These are phyloP conservation scores for Blera fallax DNA, from an alignment of 2,888 invertebrate genomes.

Conservation along the genomic window DNA sequence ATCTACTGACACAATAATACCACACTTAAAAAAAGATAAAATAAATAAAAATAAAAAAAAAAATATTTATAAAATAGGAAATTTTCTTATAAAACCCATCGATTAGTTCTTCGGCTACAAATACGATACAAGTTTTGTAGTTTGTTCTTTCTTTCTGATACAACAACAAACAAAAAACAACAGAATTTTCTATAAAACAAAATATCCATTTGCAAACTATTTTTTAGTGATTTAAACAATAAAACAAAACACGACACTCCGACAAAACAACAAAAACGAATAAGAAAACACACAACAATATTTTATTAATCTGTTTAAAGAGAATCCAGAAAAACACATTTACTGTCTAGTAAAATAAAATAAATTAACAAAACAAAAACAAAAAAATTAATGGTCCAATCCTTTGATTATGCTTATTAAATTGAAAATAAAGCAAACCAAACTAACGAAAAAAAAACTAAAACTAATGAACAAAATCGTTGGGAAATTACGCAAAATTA, in stretches of 20 bases:
- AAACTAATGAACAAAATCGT: constrained; percentile 53
- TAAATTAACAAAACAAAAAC: constrained; percentile 28
- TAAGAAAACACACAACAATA: constrained; percentile 37
- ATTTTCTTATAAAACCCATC: constrained; percentile 73
- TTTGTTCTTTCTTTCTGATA: constrained; percentile 41
- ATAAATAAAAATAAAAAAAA: constrained; percentile 25
- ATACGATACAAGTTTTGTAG: constrained; percentile 40
- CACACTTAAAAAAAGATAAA: constrained; percentile 11
- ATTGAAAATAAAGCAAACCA: constrained; percentile 39
- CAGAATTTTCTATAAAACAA: constrained; percentile 47
- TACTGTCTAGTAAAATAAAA: constrained; percentile 23
- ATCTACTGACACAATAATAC: constrained; percentile 11
- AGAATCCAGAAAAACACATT: constrained; percentile 20
- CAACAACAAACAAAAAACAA: constrained; percentile 32
- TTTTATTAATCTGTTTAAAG: constrained; percentile 38
- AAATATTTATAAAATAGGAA: constrained; percentile 47
- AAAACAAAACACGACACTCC: constrained; percentile 65
- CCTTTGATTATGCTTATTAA: constrained; percentile 68
- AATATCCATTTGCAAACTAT: constrained; percentile 63
- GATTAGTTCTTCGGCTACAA: constrained; percentile 72
- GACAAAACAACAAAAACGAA: constrained; percentile 36
- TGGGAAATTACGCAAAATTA: constrained; percentile 39
- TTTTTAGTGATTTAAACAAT: constrained; percentile 68
- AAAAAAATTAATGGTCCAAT: constrained; percentile 63
- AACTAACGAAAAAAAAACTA: constrained; percentile 9